Conservation (phyloP, 2,888 invertebrate species). For the Carpatolechia fugitivella region DNA sequence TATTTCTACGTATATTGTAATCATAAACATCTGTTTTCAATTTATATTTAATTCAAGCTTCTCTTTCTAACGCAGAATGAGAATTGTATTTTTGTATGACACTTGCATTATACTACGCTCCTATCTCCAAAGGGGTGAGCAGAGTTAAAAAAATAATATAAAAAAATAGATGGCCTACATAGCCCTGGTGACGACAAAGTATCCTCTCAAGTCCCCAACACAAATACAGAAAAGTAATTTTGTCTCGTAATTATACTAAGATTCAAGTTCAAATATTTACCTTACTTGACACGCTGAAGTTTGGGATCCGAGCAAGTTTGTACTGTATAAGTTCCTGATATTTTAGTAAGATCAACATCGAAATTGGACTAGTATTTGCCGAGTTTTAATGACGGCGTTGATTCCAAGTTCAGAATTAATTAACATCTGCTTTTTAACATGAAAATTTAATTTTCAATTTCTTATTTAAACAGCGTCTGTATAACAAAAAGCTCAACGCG, state of each 20-base stretch:
- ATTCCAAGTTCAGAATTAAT: not conserved
- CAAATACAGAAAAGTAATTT: slow-evolving; percentile 14
- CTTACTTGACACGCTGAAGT: slow-evolving; percentile 7
- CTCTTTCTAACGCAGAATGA: too few species aligned
- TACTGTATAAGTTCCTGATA: slow-evolving; percentile 2
- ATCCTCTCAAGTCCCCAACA: not conserved
- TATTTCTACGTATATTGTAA: too few species aligned
- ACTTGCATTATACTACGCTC: too few species aligned
- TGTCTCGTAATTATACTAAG: slow-evolving; percentile 16
- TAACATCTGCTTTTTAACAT: not conserved
- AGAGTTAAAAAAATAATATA: too few species aligned
- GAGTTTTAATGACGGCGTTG: not conserved
- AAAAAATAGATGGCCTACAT: too few species aligned
- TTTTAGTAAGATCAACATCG: slow-evolving; percentile 8
- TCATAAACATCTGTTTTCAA: too few species aligned
- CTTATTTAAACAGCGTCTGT: too few species aligned
- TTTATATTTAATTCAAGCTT: too few species aligned
- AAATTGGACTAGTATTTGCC: slow-evolving; percentile 2
- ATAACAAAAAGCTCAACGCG: too few species aligned
- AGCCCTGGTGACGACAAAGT: too few species aligned
- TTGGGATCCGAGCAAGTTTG: not conserved
- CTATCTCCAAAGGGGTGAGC: too few species aligned
- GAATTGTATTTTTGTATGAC: too few species aligned
- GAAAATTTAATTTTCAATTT: not conserved
- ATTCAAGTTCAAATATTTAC: slow-evolving; percentile 16